phyloP scores from a whole-genome alignment of 2,797 vertebrate genomes.

The Diplodus puntazzo region DNA sequence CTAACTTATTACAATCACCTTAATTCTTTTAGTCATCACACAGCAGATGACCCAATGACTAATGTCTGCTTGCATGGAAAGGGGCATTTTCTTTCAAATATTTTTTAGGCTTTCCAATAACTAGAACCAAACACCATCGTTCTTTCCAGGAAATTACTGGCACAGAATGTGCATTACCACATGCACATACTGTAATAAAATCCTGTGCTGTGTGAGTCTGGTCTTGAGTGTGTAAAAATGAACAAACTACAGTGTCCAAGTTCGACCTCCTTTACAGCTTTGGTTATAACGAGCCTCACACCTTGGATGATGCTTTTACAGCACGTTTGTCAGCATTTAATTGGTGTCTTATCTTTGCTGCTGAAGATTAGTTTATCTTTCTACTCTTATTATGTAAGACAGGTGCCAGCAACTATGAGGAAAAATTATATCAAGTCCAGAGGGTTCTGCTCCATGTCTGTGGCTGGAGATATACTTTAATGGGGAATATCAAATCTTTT shows the following conservation, averaged over 20 bases:
- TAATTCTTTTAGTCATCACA: neutral
- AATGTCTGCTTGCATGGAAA: neutral
- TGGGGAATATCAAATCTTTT: neutral
- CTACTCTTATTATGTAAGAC: neutral
- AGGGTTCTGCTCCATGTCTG: neutral
- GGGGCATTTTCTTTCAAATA: no score
- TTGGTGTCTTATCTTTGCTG: slow-evolving; percentile 6
- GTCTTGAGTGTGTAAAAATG: neutral
- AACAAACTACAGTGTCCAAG: neutral
- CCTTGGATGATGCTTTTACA: neutral
- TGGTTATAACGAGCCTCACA: neutral
- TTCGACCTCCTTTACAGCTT: neutral
- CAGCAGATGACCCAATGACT: neutral
- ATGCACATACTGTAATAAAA: neutral
- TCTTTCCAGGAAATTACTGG: no score
- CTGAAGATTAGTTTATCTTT: neutral
- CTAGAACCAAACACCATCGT: no score
- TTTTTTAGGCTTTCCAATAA: no score
- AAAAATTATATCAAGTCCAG: neutral
- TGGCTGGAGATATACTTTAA: no score
- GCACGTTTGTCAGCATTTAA: neutral
- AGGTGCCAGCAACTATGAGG: neutral
- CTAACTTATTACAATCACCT: no score
- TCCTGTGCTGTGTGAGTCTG: neutral
- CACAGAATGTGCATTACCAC: no score